Evolutionary conservation across 1,140 invertebrate genomes (phyloP).

Genomic region (Lasaia peninsularis): DNA sequence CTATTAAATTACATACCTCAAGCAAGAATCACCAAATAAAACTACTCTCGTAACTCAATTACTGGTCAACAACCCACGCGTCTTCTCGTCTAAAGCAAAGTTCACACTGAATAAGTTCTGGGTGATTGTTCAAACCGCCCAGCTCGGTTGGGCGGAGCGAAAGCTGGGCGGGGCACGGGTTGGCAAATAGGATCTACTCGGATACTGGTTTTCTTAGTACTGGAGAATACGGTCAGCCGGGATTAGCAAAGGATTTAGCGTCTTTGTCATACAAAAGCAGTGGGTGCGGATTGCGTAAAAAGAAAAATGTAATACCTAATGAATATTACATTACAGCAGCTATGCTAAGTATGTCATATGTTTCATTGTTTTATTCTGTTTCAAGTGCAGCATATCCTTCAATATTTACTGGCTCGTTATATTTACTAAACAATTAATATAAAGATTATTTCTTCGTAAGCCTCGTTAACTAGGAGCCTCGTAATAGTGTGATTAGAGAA

Average conservation of each 20-base stretch:
- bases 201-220: conserved; percentile 53
- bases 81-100: conserved; percentile 23
- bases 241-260: conserved; percentile 31
- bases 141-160: conserved; percentile 51
- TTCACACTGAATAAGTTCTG: conserved; percentile 37
- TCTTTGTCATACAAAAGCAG: no score
- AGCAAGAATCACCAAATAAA: background rate
- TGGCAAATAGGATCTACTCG: conserved; percentile 53
- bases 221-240: conserved; percentile 47
- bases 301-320: no score
- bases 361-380: no score
- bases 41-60: conserved; percentile 1
- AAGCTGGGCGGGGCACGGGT: conserved; percentile 45
- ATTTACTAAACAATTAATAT: no score
- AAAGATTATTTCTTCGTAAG: no score
- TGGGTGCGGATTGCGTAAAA: no score
- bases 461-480: no score
- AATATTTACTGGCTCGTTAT: no score
- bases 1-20: background rate
- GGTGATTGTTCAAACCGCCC: conserved; percentile 38
- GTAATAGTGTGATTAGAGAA: no score
- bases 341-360: no score
- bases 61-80: conserved; percentile 7
- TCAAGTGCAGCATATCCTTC: no score
- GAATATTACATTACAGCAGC: no score